Conservation (phyloP, 2,888 invertebrate species). For the Nemotelus nigrinus region DNA sequence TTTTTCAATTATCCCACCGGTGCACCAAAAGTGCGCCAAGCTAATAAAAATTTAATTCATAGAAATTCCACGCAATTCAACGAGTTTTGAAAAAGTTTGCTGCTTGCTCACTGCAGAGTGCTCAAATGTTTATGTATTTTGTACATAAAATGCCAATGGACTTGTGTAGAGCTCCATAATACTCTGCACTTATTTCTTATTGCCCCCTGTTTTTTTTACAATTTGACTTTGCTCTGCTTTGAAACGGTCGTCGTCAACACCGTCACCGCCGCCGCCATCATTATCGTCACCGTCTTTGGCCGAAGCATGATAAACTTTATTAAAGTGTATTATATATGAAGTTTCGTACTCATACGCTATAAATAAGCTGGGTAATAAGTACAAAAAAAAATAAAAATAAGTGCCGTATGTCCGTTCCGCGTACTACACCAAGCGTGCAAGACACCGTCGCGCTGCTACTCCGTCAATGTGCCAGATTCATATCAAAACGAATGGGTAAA, state of each 20-base stretch:
- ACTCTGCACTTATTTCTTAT: neutral
- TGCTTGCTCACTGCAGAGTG: neutral
- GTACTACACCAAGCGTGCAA: conserved; percentile 34
- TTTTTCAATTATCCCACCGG: conserved; percentile 26
- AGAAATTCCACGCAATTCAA: conserved; percentile 31
- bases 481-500: conserved; percentile 38
- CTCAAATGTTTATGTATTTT: neutral
- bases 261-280: conserved; percentile 9
- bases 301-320: conserved; percentile 34
- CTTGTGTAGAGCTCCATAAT: neutral
- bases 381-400: conserved; percentile 34
- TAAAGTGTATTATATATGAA: conserved; percentile 36
- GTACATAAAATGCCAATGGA: neutral
- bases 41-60: conserved; percentile 41
- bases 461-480: conserved; percentile 36
- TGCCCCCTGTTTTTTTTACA: neutral
- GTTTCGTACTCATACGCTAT: conserved; percentile 36
- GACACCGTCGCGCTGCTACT: neutral
- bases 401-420: conserved; percentile 39
- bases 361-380: conserved; percentile 19
- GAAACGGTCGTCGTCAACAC: neutral
- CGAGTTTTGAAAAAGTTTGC: conserved; percentile 23
- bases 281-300: conserved; percentile 25
- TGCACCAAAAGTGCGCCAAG: neutral
- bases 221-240: conserved; percentile 1